These are phyloP conservation scores for Macrochelys suwanniensis DNA, from an alignment of 2,797 vertebrate genomes.

Conservation along the genomic window DNA sequence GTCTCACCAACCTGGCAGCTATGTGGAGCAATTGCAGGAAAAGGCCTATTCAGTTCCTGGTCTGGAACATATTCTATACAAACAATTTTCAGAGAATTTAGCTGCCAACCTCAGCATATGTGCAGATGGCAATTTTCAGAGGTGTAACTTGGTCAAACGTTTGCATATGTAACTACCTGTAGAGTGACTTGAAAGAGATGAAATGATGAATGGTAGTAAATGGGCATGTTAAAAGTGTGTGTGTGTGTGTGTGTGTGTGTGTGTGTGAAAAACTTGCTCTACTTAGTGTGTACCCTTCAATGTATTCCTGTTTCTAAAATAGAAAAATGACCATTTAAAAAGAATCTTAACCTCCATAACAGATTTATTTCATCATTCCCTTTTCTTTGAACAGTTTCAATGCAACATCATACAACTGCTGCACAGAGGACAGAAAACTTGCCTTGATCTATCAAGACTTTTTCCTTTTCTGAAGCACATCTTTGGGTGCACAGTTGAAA, in stretches of 20 bases:
- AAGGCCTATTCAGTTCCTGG: background rate
- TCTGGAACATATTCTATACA: background rate
- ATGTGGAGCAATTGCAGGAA: background rate
- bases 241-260: no score
- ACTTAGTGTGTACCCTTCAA: background rate
- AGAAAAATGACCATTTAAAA: no score
- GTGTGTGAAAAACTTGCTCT: no score
- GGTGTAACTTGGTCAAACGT: background rate
- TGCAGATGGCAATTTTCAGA: background rate
- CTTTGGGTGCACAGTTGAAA: slow-evolving; percentile 82
- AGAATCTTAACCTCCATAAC: background rate
- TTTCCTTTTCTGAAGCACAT: slow-evolving; percentile 85
- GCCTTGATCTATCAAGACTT: slow-evolving; percentile 83
- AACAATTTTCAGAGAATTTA: background rate
- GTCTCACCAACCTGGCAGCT: background rate
- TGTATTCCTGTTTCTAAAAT: background rate
- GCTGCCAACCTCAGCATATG: background rate
- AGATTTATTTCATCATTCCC: background rate
- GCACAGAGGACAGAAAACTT: slow-evolving; percentile 81
- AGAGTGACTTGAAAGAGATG: background rate
- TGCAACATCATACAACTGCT: slow-evolving; percentile 80
- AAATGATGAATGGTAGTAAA: background rate
- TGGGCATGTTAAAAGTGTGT: background rate
- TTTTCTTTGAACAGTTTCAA: slow-evolving; percentile 78
- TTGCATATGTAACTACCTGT: background rate